phyloP scores from a whole-genome alignment of 1,140 invertebrate species.

The Calephelis nemesis region DNA sequence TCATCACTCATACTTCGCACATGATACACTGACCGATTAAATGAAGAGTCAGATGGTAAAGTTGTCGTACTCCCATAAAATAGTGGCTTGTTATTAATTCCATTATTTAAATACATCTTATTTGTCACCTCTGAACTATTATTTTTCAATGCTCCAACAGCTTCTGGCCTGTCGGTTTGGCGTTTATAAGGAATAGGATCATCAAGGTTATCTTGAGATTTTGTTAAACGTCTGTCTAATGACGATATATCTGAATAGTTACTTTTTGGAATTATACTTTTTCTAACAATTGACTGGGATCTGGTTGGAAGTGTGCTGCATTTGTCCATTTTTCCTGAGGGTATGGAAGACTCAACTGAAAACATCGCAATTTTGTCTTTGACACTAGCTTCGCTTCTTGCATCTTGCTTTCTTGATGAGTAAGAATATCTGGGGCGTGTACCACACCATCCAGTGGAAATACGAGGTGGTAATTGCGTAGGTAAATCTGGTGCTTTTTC shows the following conservation, averaged over 20 bases:
- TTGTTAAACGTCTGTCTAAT: conserved; percentile 67
- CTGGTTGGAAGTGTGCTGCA: conserved; percentile 73
- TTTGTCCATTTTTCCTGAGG: conserved; percentile 71
- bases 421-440: conserved; percentile 63
- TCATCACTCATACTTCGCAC: conserved; percentile 68
- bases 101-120: conserved; percentile 40
- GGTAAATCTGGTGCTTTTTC: conserved; percentile 78
- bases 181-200: conserved; percentile 63
- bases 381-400: conserved; percentile 88
- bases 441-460: conserved; percentile 52
- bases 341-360: conserved; percentile 79
- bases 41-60: conserved; percentile 54
- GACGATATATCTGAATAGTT: conserved; percentile 59
- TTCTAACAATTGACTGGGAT: conserved; percentile 58
- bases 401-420: conserved; percentile 82
- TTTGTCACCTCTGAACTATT: conserved; percentile 37
- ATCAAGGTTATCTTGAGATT: conserved; percentile 73
- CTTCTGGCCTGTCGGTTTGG: conserved; percentile 63
- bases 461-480: conserved; percentile 53
- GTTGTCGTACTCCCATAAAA: conserved; percentile 72
- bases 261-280: conserved; percentile 48
- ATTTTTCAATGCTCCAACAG: conserved; percentile 57
- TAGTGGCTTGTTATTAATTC: conserved; percentile 53
- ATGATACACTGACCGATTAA: conserved; percentile 52
- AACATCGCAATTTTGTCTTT: conserved; percentile 94